phyloP scores from a whole-genome alignment of 2,888 invertebrate genomes.

The Drosophila histrio region DNA sequence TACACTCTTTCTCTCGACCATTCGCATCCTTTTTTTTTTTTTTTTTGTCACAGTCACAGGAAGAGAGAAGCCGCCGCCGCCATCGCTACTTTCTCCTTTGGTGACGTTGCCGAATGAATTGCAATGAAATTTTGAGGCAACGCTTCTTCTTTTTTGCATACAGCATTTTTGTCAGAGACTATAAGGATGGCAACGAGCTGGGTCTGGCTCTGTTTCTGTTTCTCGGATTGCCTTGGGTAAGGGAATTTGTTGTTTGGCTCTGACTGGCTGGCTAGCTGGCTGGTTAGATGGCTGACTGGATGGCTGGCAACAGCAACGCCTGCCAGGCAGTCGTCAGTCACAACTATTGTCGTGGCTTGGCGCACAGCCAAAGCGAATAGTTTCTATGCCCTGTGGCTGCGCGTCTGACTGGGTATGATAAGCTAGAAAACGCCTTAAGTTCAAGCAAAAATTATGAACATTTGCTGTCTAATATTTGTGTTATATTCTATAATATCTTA shows the following conservation, averaged over 20 bases:
- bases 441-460: not conserved
- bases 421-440: not conserved
- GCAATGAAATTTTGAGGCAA: constrained; percentile 78
- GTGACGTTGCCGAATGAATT: constrained; percentile 71
- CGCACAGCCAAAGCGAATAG: constrained; percentile 67
- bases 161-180: constrained; percentile 48
- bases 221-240: constrained; percentile 10
- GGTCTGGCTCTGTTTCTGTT: constrained; percentile 8
- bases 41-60: constrained; percentile 70
- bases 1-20: not conserved
- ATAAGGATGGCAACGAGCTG: constrained; percentile 58
- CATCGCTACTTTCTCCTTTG: constrained; percentile 52
- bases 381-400: constrained; percentile 33
- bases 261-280: constrained; percentile 22
- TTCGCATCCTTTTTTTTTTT: constrained; percentile 34
- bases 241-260: constrained; percentile 34
- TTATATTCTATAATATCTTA: constrained; percentile 1
- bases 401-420: constrained; percentile 20
- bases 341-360: constrained; percentile 78
- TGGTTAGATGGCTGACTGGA: constrained; percentile 13
- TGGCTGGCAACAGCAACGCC: constrained; percentile 50
- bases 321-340: constrained; percentile 76
- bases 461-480: not conserved
- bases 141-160: constrained; percentile 25
- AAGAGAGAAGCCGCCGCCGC: constrained; percentile 46